These are phyloP conservation scores for Vanacampus margaritifer DNA, from an alignment of 2,113 vertebrate genomes.

Conservation along the genomic window DNA sequence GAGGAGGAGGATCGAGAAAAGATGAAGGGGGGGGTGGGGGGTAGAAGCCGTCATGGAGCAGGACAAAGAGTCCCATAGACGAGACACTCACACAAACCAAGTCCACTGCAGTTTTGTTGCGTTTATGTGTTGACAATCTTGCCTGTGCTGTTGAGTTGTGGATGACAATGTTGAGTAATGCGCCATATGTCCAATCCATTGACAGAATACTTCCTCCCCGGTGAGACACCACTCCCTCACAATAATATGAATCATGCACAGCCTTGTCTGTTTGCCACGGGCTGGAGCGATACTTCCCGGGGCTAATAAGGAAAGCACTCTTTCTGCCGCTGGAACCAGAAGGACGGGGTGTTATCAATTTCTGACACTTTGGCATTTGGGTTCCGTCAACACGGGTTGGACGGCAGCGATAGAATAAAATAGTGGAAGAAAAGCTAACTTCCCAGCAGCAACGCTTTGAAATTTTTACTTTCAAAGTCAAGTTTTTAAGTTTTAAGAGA, in stretches of 20 bases:
- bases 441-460: neutral
- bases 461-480: neutral
- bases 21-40: conserved; percentile 13
- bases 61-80: conserved; percentile 71
- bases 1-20: conserved; percentile 34
- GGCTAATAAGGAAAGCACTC: conserved; percentile 49
- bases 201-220: conserved; percentile 29
- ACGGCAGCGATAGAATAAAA: conserved; percentile 36
- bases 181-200: conserved; percentile 16
- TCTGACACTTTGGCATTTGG: conserved; percentile 45
- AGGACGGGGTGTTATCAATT: conserved; percentile 49
- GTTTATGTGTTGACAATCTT: conserved; percentile 2
- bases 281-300: conserved; percentile 25
- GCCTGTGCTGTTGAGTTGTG: neutral
- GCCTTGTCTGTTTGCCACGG: conserved; percentile 52
- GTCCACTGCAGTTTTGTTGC: neutral
- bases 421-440: neutral
- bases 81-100: conserved; percentile 38
- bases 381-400: conserved; percentile 46
- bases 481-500: neutral
- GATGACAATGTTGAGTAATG: conserved; percentile 10
- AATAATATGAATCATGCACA: conserved; percentile 59
- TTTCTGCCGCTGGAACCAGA: conserved; percentile 54
- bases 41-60: conserved; percentile 41
- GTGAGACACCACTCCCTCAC: conserved; percentile 53